These are phyloP conservation scores for Caenorhabditis inopinata DNA, from an alignment of 1,140 invertebrate species.

Conservation along the genomic window DNA sequence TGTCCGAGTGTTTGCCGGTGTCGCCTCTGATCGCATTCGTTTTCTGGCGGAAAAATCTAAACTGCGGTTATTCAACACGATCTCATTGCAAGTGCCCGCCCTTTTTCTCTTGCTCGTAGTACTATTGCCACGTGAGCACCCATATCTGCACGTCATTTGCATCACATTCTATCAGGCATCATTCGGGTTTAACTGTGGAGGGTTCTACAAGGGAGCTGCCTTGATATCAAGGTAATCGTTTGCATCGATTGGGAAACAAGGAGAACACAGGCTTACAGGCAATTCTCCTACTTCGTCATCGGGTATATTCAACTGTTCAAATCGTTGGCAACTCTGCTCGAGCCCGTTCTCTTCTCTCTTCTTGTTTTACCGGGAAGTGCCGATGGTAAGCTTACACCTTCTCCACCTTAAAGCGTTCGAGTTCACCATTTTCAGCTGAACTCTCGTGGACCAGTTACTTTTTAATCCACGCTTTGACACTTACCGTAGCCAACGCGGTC, in stretches of 20 bases:
- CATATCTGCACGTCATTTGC: constrained; percentile 11
- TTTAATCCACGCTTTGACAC: constrained; percentile 8
- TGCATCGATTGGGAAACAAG: neutral
- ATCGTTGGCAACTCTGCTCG: constrained; percentile 20
- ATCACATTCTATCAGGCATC: constrained; percentile 29
- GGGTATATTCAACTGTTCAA: constrained; percentile 34
- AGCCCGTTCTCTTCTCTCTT: constrained; percentile 11
- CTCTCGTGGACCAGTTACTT: constrained; percentile 27
- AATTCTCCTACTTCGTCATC: constrained; percentile 30
- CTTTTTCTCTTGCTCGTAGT: constrained; percentile 9
- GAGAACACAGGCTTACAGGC: neutral
- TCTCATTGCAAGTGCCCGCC: constrained; percentile 29
- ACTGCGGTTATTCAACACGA: constrained; percentile 31
- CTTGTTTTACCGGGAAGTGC: constrained; percentile 17
- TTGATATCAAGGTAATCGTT: constrained; percentile 34
- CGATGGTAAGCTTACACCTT: neutral
- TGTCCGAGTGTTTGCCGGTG: neutral
- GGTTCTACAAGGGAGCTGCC: constrained; percentile 28
- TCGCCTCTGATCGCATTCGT: constrained; percentile 26
- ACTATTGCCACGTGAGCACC: constrained; percentile 7
- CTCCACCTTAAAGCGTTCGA: neutral
- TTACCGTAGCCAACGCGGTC: neutral
- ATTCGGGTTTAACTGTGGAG: constrained; percentile 31
- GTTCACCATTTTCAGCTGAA: neutral
- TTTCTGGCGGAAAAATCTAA: neutral